These are phyloP conservation scores for Megalops atlanticus DNA, from an alignment of 2,113 vertebrate genomes.

Conservation along the genomic window DNA sequence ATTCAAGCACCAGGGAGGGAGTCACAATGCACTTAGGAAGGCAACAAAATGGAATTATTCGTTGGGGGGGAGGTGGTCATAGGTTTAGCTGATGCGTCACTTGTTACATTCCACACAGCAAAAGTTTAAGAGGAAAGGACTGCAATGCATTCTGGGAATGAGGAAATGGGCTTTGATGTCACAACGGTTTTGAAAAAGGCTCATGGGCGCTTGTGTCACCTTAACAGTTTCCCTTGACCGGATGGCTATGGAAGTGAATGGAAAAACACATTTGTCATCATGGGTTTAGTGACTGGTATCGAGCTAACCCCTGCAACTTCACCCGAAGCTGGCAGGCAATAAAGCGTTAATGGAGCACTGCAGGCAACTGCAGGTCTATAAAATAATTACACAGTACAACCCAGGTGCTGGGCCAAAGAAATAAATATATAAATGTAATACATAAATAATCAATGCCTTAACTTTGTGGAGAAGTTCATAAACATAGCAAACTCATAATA, in stretches of 20 bases:
- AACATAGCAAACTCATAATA: not conserved
- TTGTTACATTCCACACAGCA: not conserved
- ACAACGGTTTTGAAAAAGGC: not conserved
- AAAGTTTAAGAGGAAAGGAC: too few relatives aligned
- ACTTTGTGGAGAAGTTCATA: not conserved
- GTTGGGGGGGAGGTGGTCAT: too few relatives aligned
- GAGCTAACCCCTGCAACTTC: too few relatives aligned
- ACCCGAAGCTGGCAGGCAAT: not conserved
- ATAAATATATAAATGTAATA: not conserved
- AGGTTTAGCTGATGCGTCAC: not conserved
- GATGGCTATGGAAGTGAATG: not conserved
- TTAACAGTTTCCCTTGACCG: not conserved
- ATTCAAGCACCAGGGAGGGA: too few relatives aligned
- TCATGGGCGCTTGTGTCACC: not conserved
- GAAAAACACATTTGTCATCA: not conserved
- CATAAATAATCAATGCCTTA: not conserved
- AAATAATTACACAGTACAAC: not conserved
- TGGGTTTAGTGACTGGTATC: not conserved
- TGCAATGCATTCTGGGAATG: too few relatives aligned
- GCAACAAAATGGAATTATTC: too few relatives aligned
- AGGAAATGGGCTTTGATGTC: not conserved
- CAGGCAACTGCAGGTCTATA: not conserved
- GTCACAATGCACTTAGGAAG: too few relatives aligned
- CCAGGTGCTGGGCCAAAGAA: not conserved
- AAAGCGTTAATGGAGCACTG: not conserved